phyloP scores from a whole-genome alignment of 2,888 invertebrate genomes.

The Margaritifera margaritifera region DNA sequence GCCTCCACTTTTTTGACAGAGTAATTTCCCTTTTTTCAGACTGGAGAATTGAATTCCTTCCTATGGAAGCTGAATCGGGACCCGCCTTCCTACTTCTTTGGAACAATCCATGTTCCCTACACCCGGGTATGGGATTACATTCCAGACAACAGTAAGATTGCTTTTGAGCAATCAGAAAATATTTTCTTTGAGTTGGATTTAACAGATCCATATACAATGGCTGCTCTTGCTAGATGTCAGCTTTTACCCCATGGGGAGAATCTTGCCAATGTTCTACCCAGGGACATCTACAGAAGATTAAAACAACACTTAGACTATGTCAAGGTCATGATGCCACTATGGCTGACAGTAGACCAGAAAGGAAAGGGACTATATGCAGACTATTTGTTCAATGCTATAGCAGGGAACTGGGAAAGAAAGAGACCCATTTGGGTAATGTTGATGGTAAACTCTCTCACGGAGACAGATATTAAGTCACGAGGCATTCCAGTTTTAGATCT shows the following conservation, averaged over 20 bases:
- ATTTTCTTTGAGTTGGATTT: slow-evolving; percentile 77
- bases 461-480: slow-evolving; percentile 73
- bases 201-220: slow-evolving; percentile 74
- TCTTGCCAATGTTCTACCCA: slow-evolving; percentile 72
- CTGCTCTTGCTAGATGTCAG: slow-evolving; percentile 74
- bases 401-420: slow-evolving; percentile 76
- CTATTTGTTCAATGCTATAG: slow-evolving; percentile 74
- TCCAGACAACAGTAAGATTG: slow-evolving; percentile 74
- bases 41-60: slow-evolving; percentile 69
- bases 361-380: slow-evolving; percentile 73
- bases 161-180: slow-evolving; percentile 74
- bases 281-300: slow-evolving; percentile 72
- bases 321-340: slow-evolving; percentile 71
- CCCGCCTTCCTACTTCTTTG: slow-evolving; percentile 75
- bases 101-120: slow-evolving; percentile 78
- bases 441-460: slow-evolving; percentile 76
- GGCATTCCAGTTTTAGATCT: slow-evolving; percentile 76
- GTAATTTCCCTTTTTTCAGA: slow-evolving; percentile 37
- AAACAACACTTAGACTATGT: slow-evolving; percentile 74
- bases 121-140: slow-evolving; percentile 76
- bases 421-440: slow-evolving; percentile 77
- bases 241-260: slow-evolving; percentile 72
- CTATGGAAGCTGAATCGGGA: slow-evolving; percentile 72
- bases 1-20: no score
- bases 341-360: slow-evolving; percentile 73